These are phyloP conservation scores for Siphlonurus alternatus DNA, from an alignment of 2,888 invertebrate genomes.

Conservation along the genomic window DNA sequence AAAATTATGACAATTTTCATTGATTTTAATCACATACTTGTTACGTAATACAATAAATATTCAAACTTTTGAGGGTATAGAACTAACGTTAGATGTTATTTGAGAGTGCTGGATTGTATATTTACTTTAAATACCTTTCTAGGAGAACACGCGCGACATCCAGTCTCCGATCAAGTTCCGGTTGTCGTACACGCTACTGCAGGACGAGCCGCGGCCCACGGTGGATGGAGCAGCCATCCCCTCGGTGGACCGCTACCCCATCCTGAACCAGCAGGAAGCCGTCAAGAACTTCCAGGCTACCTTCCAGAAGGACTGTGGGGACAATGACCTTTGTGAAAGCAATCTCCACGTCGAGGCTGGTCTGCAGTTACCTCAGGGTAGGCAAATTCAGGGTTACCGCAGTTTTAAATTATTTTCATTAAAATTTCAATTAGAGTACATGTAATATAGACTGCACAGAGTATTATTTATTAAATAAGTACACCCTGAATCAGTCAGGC, in stretches of 20 bases:
- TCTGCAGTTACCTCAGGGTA: slow-evolving; percentile 40
- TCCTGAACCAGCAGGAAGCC: slow-evolving; percentile 74
- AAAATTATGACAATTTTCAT: too few relatives aligned
- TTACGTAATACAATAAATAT: too few relatives aligned
- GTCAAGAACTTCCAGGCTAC: slow-evolving; percentile 63
- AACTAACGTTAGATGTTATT: too few relatives aligned
- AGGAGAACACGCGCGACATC: slow-evolving; percentile 71
- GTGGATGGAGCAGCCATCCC: slow-evolving; percentile 37
- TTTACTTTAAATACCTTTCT: slow-evolving; percentile 7
- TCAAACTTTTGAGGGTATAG: too few relatives aligned
- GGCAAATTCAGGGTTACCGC: slow-evolving; percentile 16
- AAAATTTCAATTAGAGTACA: slow-evolving; percentile 10
- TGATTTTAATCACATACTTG: too few relatives aligned
- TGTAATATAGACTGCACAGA: not conserved
- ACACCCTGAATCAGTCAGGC: not conserved
- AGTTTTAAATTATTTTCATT: slow-evolving; percentile 4
- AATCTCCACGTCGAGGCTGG: slow-evolving; percentile 49
- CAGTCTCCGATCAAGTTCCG: slow-evolving; percentile 76
- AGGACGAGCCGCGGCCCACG: slow-evolving; percentile 41
- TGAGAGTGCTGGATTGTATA: too few relatives aligned
- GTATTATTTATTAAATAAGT: not conserved
- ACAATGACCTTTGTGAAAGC: slow-evolving; percentile 74
- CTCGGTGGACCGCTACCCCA: slow-evolving; percentile 61
- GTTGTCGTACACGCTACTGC: slow-evolving; percentile 65
- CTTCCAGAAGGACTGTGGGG: slow-evolving; percentile 83